Conservation (phyloP, 2,113 vertebrate species). For the Corythornis madagascariensis region DNA sequence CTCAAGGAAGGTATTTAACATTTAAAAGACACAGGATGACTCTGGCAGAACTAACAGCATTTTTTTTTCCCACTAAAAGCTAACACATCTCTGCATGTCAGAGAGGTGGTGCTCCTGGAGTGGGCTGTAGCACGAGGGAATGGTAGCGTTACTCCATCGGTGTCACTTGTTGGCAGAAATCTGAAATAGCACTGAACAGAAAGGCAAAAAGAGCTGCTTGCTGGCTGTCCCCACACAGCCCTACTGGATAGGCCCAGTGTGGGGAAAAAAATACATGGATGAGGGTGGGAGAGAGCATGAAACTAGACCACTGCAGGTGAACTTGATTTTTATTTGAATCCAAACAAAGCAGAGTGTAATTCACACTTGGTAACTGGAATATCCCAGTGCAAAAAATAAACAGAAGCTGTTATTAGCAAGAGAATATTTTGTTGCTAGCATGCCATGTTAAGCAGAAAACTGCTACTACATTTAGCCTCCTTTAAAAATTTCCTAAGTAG, state of each 20-base stretch:
- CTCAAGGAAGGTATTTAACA: neutral
- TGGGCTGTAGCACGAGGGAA: neutral
- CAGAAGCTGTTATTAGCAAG: slow-evolving; percentile 50
- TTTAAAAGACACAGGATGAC: neutral
- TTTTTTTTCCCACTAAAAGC: neutral
- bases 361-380: slow-evolving; percentile 24
- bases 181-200: neutral
- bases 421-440: slow-evolving; percentile 31
- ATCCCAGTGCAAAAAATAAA: slow-evolving; percentile 39
- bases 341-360: neutral
- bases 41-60: neutral
- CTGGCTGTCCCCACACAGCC: neutral
- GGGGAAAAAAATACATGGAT: neutral
- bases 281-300: neutral
- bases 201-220: neutral
- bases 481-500: neutral
- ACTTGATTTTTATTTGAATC: neutral
- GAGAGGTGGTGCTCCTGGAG: neutral
- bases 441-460: neutral
- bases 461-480: slow-evolving; percentile 30
- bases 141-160: neutral
- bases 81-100: neutral
- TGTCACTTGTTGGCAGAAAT: neutral
- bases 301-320: neutral
- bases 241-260: neutral